Evolutionary conservation across 2,888 invertebrate species (phyloP).

Genomic region (Drosophila engyochracea): DNA sequence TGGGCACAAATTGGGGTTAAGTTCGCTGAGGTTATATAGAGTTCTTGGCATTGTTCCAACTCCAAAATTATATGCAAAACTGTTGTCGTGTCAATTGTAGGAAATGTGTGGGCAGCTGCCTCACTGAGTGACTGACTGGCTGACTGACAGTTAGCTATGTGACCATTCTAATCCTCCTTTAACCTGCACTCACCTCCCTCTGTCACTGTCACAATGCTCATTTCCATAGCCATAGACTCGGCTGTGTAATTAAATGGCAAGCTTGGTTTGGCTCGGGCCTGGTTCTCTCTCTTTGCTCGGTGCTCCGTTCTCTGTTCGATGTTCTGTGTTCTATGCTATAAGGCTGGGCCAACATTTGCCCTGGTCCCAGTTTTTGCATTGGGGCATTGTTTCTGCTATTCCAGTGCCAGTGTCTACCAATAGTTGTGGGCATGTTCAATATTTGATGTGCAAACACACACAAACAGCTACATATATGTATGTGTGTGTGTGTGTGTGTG

Average conservation of each 20-base stretch:
- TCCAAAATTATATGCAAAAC: slow-evolving; percentile 66
- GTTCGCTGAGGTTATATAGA: slow-evolving; percentile 22
- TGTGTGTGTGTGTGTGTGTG: background rate
- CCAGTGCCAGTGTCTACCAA: slow-evolving; percentile 52
- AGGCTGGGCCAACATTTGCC: slow-evolving; percentile 37
- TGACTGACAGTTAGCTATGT: slow-evolving; percentile 4
- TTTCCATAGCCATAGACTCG: slow-evolving; percentile 11
- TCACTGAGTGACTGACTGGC: background rate
- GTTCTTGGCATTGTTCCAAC: slow-evolving; percentile 1
- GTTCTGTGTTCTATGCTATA: slow-evolving; percentile 6
- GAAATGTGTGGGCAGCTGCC: slow-evolving; percentile 54
- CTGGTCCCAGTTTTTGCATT: slow-evolving; percentile 39
- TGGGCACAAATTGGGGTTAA: slow-evolving; percentile 50
- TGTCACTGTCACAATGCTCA: slow-evolving; percentile 11
- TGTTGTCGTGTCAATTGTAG: slow-evolving; percentile 62
- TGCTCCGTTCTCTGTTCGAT: slow-evolving; percentile 1
- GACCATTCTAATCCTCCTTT: slow-evolving; percentile 48
- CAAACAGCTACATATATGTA: slow-evolving; percentile 1
- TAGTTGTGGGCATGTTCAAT: slow-evolving; percentile 76
- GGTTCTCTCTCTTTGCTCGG: background rate
- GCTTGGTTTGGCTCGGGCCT: slow-evolving; percentile 14
- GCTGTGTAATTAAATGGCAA: slow-evolving; percentile 62
- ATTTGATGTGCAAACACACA: slow-evolving; percentile 65
- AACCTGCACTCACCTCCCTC: background rate
- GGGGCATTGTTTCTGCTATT: slow-evolving; percentile 42